phyloP scores from a whole-genome alignment of 2,888 invertebrate genomes.

The Sthenelais limicola region DNA sequence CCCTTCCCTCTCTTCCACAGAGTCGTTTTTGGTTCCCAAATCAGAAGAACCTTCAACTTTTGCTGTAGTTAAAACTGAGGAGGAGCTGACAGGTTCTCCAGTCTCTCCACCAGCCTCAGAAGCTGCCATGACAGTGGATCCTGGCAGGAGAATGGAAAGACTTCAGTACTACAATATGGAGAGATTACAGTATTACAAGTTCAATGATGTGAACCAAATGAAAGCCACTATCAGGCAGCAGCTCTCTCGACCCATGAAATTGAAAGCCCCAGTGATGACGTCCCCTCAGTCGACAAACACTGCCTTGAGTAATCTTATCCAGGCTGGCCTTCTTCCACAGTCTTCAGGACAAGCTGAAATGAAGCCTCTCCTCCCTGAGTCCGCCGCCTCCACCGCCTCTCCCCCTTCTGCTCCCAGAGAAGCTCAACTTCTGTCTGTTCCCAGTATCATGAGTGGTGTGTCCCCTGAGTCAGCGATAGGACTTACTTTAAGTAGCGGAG shows the following conservation, averaged over 20 bases:
- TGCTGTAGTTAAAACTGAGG: neutral
- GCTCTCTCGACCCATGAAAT: conserved; percentile 51
- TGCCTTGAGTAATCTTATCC: conserved; percentile 31
- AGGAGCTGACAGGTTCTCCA: neutral
- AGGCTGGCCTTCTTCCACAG: conserved; percentile 36
- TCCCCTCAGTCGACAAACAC: conserved; percentile 10
- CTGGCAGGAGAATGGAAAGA: too few relatives aligned
- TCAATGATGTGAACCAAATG: conserved; percentile 34
- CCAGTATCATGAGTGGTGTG: neutral
- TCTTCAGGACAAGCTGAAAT: neutral
- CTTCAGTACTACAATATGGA: neutral
- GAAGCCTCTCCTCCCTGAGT: neutral
- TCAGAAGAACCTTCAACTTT: neutral
- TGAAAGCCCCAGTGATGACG: conserved; percentile 10
- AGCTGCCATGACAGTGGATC: neutral
- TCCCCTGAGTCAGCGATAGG: neutral
- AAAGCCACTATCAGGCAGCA: conserved; percentile 60
- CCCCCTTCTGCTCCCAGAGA: neutral
- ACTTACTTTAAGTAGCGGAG: too few relatives aligned
- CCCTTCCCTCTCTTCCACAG: neutral
- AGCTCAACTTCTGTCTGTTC: neutral
- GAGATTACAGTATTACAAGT: conserved; percentile 30
- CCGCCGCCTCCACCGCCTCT: neutral
- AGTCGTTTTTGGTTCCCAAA: neutral
- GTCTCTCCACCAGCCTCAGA: neutral